Conservation (phyloP, 2,113 vertebrate genomes). For the Recurvirostra avosetta region DNA sequence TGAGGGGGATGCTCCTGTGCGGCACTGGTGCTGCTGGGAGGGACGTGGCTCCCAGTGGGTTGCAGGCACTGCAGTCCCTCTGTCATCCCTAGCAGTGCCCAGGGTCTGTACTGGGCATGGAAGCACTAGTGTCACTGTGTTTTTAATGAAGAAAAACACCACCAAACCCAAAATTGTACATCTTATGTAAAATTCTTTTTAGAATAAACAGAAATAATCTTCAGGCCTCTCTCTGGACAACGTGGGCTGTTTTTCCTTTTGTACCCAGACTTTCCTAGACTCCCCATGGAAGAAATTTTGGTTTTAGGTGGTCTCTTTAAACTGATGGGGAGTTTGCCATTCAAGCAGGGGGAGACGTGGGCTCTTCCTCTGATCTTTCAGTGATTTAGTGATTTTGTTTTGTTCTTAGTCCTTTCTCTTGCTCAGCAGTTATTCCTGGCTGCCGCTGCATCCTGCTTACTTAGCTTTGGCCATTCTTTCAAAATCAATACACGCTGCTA, state of each 20-base stretch:
- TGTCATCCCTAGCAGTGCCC: too few relatives aligned
- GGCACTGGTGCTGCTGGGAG: too few relatives aligned
- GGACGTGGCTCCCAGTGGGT: too few relatives aligned
- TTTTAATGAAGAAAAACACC: neutral
- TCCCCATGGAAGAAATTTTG: neutral
- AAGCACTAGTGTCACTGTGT: rapidly evolving
- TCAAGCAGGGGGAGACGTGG: rapidly evolving
- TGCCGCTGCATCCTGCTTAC: neutral
- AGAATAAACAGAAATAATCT: neutral
- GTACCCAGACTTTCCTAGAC: neutral
- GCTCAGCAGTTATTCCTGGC: neutral
- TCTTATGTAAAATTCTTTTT: neutral
- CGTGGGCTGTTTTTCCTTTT: neutral
- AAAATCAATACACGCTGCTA: neutral
- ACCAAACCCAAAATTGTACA: too few relatives aligned
- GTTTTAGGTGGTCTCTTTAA: neutral
- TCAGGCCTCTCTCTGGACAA: neutral
- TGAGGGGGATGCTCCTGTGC: neutral
- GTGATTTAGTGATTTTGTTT: neutral
- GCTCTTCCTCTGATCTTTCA: neutral
- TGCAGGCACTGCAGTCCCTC: too few relatives aligned
- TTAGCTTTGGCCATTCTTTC: neutral
- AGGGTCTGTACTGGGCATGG: neutral
- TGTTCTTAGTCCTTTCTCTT: neutral
- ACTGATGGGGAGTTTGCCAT: neutral